Evolutionary conservation across 2,888 invertebrate species (phyloP).

Genomic region (Gisinianus flammeolus): DNA sequence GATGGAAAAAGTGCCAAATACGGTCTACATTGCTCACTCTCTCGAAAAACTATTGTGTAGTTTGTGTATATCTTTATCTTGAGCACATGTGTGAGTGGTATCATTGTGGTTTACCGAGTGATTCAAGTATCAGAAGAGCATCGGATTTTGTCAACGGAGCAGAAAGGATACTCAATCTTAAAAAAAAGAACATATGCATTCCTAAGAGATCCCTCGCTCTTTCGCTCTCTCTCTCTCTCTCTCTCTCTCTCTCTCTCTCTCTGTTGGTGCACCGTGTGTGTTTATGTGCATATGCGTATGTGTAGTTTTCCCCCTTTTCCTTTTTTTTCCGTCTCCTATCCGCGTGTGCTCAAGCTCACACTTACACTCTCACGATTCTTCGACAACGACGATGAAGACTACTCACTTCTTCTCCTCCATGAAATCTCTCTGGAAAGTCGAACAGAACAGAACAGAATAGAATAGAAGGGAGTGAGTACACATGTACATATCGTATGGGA

Average conservation of each 20-base stretch:
- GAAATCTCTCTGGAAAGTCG: no score
- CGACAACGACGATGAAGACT: background rate
- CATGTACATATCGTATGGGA: no score
- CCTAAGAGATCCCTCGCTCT: background rate
- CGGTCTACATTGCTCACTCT: background rate
- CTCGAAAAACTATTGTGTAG: background rate
- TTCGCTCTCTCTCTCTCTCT: background rate
- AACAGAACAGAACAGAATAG: no score
- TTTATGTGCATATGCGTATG: background rate
- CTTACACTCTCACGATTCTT: background rate
- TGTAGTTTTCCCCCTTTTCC: background rate
- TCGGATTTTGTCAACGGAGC: constrained; percentile 39
- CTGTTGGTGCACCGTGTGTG: background rate
- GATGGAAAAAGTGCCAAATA: background rate
- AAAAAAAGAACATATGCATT: background rate
- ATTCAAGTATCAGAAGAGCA: constrained; percentile 26
- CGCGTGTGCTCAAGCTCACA: background rate
- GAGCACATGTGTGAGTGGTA: background rate
- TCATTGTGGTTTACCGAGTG: constrained; percentile 11
- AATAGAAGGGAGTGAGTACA: background rate
- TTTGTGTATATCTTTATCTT: background rate
- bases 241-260: background rate
- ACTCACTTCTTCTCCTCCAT: background rate
- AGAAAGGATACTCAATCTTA: constrained; percentile 32
- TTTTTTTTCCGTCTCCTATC: background rate